Conservation (phyloP, 1,140 invertebrate species). For the Anoplolepis gracilipes region DNA sequence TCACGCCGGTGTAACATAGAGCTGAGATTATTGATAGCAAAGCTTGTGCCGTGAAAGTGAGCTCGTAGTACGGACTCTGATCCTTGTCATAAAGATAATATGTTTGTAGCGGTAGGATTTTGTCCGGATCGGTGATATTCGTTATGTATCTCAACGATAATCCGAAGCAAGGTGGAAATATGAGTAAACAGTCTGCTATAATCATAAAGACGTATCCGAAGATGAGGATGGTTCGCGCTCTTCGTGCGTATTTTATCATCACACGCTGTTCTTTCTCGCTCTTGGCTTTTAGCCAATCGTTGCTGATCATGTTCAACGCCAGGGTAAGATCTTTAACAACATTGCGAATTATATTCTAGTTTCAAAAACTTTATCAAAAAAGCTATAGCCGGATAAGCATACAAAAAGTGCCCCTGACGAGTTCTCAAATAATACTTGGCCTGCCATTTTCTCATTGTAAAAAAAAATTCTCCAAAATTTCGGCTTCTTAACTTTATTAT, state of each 20-base stretch:
- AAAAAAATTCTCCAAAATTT: no score
- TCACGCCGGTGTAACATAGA: conserved; percentile 4
- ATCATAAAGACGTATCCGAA: conserved; percentile 24
- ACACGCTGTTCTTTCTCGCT: background rate
- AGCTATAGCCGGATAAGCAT: no score
- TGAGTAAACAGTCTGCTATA: background rate
- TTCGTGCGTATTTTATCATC: conserved; percentile 20
- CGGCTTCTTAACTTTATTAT: no score
- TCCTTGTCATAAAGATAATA: conserved; percentile 9
- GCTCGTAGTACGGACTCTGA: conserved; percentile 16
- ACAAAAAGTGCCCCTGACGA: no score
- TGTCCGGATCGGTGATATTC: conserved; percentile 37
- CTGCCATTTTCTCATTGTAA: no score
- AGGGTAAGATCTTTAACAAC: conserved; percentile 18
- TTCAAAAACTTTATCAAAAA: background rate
- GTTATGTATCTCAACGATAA: conserved; percentile 17
- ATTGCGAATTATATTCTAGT: background rate
- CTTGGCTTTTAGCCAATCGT: conserved; percentile 22
- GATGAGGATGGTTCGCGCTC: conserved; percentile 15
- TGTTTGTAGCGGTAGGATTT: conserved; percentile 7
- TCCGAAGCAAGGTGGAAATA: conserved; percentile 21
- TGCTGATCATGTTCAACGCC: background rate
- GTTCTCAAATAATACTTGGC: no score
- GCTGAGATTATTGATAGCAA: background rate
- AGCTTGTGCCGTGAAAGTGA: background rate